Evolutionary conservation across 2,888 invertebrate species (phyloP).

Genomic region (Schizotus pectinicornis): DNA sequence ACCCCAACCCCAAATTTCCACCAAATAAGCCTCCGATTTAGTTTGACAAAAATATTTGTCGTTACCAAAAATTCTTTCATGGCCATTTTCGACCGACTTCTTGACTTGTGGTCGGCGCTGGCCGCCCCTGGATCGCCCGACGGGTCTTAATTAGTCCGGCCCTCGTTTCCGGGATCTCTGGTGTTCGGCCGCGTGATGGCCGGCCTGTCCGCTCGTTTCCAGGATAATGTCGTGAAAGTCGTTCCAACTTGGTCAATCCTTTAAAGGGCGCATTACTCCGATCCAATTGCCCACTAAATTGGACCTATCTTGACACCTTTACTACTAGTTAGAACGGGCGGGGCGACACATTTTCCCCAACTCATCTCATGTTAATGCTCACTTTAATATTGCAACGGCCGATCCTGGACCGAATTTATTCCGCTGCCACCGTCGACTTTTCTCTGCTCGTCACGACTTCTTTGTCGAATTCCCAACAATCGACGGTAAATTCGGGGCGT

Average conservation of each 20-base stretch:
- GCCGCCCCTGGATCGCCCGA: background rate
- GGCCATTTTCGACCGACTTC: too few relatives aligned
- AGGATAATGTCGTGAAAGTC: slow-evolving; percentile 54
- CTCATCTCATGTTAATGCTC: slow-evolving; percentile 33
- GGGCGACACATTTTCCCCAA: slow-evolving; percentile 40
- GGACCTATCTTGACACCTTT: slow-evolving; percentile 60
- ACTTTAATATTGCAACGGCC: slow-evolving; percentile 29
- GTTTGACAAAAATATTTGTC: too few relatives aligned
- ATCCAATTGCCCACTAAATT: slow-evolving; percentile 59
- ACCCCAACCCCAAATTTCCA: too few relatives aligned
- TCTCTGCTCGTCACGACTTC: slow-evolving; percentile 8
- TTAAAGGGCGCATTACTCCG: slow-evolving; percentile 58
- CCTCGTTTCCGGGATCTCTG: slow-evolving; percentile 29
- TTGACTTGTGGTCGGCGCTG: background rate
- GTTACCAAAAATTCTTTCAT: too few relatives aligned
- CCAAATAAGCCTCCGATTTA: too few relatives aligned
- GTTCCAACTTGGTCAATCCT: slow-evolving; percentile 58
- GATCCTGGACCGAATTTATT: slow-evolving; percentile 23
- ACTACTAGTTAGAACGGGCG: slow-evolving; percentile 53
- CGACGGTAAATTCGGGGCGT: slow-evolving; percentile 32
- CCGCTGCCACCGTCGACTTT: slow-evolving; percentile 5
- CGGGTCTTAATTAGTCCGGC: slow-evolving; percentile 18
- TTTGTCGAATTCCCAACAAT: slow-evolving; percentile 31
- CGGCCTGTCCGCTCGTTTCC: slow-evolving; percentile 44
- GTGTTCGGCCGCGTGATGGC: background rate